phyloP scores from a whole-genome alignment of 2,888 invertebrate species.

The Hirtodrosophila confusa region DNA sequence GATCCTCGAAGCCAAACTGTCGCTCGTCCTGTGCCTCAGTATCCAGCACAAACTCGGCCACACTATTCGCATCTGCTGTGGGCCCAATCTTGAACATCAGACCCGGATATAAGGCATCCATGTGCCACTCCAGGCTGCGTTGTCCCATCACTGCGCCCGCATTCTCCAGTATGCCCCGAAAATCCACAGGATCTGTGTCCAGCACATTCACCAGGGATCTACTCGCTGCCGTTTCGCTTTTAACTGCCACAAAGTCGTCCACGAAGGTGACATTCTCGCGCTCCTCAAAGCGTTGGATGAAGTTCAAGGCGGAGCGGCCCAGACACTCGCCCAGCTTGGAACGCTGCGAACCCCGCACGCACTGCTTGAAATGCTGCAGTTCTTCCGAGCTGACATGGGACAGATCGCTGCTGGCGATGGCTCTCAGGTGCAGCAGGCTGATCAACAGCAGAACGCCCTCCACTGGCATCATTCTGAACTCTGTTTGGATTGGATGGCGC shows the following conservation, averaged over 20 bases:
- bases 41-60: slow-evolving; percentile 91
- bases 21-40: slow-evolving; percentile 84
- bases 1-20: slow-evolving; percentile 83
- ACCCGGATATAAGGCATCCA: slow-evolving; percentile 90
- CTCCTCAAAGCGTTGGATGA: slow-evolving; percentile 88
- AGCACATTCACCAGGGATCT: slow-evolving; percentile 88
- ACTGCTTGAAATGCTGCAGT: slow-evolving; percentile 82
- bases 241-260: slow-evolving; percentile 87
- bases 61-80: slow-evolving; percentile 88
- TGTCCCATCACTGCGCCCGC: slow-evolving; percentile 89
- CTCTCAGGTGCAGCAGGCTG: slow-evolving; percentile 23
- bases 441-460: slow-evolving; percentile 34
- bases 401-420: slow-evolving; percentile 45
- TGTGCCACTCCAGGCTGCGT: slow-evolving; percentile 90
- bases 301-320: slow-evolving; percentile 88
- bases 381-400: slow-evolving; percentile 52
- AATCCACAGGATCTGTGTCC: slow-evolving; percentile 90
- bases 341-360: slow-evolving; percentile 84
- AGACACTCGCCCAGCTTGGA: slow-evolving; percentile 87
- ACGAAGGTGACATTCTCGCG: slow-evolving; percentile 88
- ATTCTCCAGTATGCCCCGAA: slow-evolving; percentile 89
- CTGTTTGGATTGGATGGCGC: slow-evolving; percentile 1
- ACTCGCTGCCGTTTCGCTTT: slow-evolving; percentile 87
- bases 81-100: slow-evolving; percentile 90
- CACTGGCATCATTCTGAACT: slow-evolving; percentile 39